These are phyloP conservation scores for Tetramorium parvispinum DNA, from an alignment of 1,140 invertebrate species.

Conservation along the genomic window DNA sequence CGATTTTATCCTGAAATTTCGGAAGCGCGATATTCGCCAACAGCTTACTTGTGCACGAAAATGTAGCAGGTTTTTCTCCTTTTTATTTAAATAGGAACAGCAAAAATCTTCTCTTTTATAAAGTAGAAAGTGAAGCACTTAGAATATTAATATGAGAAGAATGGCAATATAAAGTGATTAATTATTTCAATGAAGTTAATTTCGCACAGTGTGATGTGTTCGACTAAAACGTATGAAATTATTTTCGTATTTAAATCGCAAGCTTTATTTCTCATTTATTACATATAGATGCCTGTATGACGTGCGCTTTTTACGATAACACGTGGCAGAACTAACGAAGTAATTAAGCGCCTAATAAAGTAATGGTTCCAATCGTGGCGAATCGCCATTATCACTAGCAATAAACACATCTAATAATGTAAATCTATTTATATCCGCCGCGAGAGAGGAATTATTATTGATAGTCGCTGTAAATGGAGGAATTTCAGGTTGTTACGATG, in stretches of 20 bases:
- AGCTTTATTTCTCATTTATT: neutral
- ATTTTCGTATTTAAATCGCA: neutral
- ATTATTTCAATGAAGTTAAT: slow-evolving; percentile 8
- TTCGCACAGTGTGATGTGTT: neutral
- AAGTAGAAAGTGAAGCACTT: neutral
- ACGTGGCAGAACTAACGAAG: slow-evolving; percentile 38
- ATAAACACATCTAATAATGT: slow-evolving; percentile 32
- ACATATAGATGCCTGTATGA: neutral
- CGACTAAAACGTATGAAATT: neutral
- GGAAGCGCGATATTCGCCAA: neutral
- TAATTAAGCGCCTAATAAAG: slow-evolving; percentile 57
- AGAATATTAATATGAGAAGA: neutral
- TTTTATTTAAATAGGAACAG: neutral
- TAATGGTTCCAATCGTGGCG: slow-evolving; percentile 38
- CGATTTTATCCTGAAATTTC: neutral
- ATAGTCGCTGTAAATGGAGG: slow-evolving; percentile 49
- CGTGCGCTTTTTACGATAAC: slow-evolving; percentile 54
- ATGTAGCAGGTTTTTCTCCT: neutral
- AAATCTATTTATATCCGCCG: slow-evolving; percentile 51
- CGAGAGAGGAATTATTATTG: slow-evolving; percentile 37
- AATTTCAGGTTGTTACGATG: slow-evolving; percentile 48
- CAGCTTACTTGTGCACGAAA: neutral
- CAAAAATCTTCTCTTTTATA: neutral
- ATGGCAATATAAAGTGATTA: neutral
- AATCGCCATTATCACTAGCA: slow-evolving; percentile 17